Evolutionary conservation across 2,888 invertebrate genomes (phyloP).

Genomic region (Nomada ferruginata): DNA sequence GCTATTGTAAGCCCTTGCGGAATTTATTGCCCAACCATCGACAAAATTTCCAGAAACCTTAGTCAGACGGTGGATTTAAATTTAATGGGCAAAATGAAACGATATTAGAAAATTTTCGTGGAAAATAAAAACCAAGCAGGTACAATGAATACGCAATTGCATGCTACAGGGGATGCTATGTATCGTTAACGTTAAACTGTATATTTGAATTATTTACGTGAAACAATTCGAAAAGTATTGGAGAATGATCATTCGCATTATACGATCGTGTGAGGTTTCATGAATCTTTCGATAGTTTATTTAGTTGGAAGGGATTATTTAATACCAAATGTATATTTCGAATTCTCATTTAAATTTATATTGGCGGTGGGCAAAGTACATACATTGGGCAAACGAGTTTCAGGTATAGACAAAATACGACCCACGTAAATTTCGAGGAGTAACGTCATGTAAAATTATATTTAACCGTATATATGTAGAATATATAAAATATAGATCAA

Average conservation of each 20-base stretch:
- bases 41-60: constrained; percentile 8
- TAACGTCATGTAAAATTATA: not conserved
- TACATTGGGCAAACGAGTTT: constrained; percentile 2
- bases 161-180: too few relatives aligned
- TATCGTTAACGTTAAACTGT: too few relatives aligned
- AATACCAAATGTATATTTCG: not conserved
- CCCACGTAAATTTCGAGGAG: not conserved
- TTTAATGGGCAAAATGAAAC: not conserved
- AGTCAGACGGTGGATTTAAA: not conserved
- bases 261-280: too few relatives aligned
- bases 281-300: not conserved
- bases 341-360: constrained; percentile 26
- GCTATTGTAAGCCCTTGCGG: not conserved
- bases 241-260: too few relatives aligned
- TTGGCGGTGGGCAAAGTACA: not conserved
- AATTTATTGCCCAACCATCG: constrained; percentile 27
- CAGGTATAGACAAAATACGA: not conserved
- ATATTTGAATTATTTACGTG: too few relatives aligned
- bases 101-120: not conserved
- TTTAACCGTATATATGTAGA: not conserved
- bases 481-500: not conserved
- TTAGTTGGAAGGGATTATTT: not conserved
- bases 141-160: not conserved
- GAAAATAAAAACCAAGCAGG: not conserved
- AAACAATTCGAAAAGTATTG: too few relatives aligned